Percentiles rank a stretch among this genome's conserved stretches.
phyloP scores from a whole-genome alignment of 2,888 invertebrate species.

The Coremacera marginata region DNA sequence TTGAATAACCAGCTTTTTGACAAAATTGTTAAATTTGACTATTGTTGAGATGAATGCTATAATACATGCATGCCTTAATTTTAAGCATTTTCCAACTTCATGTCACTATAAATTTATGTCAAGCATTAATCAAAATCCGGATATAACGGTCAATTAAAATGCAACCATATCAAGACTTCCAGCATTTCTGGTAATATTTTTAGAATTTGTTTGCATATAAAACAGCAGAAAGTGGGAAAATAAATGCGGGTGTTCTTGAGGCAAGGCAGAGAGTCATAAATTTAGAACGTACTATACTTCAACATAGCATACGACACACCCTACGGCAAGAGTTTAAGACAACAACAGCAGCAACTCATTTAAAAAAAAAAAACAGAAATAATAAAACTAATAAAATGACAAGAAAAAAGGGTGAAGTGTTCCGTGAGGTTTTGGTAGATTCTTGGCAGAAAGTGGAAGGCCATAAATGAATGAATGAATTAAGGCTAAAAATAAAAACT shows the following conservation, averaged over 20 bases:
- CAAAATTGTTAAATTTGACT: constrained; percentile 32
- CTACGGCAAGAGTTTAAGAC: not conserved
- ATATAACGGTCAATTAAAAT: constrained; percentile 26
- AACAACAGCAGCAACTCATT: not conserved
- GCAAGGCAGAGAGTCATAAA: constrained; percentile 22
- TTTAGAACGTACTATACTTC: not conserved
- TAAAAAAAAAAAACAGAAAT: not conserved
- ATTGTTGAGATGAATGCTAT: no score
- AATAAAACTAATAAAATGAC: constrained; percentile 21
- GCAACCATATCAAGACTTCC: not conserved
- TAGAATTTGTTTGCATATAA: not conserved
- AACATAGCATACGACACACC: constrained; percentile 29
- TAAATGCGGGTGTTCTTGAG: constrained; percentile 14
- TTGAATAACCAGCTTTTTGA: not conserved
- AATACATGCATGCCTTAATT: no score
- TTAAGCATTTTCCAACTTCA: not conserved
- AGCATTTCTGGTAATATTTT: constrained; percentile 8
- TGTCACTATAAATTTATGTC: constrained; percentile 41
- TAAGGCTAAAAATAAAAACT: constrained; percentile 27
- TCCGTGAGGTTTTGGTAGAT: not conserved
- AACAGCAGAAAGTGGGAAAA: not conserved
- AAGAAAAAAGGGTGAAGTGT: not conserved
- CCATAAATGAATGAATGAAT: no score
- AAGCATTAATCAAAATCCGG: constrained; percentile 24
- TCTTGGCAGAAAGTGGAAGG: no score